Base-by-base conservation (phyloP, 2,797 vertebrate species). In the Chrosomus eos region DNA sequence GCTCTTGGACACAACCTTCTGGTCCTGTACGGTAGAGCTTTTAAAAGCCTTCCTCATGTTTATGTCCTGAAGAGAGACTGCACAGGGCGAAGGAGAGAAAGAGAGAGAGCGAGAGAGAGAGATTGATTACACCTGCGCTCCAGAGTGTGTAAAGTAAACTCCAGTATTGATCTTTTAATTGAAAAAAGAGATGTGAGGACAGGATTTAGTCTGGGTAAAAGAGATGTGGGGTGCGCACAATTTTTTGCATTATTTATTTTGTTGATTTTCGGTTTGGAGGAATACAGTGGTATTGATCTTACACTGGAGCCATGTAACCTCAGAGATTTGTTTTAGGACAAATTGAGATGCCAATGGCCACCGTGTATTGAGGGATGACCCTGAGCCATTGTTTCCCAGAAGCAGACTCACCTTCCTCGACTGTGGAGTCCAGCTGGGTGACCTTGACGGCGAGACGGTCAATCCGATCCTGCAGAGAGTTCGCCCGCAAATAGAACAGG, bases 41-140 rank as follows among this genome's bases (percentile, higher is more conserved):
- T 98, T 99, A 91, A 99, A 99, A 60, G 98, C 98, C 91, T 99
- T 99, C 87, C 97, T 97, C 97, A 99, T 99, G 93, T 99, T 99
- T 93, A 99, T 99, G 84, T 99, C 98, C 93, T 99, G 98, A 23
- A 99, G 93, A 13, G 98, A 99, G 84, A 99, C 98, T 99, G 89
- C 68, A 45, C 66, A 58, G 48, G 7, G 71, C 2, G 36, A 53
- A 74, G 33, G 58, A 38, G 40, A 62, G 2, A 23, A 4, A 45
- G 3, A 78, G 13, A 70, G 21, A 53, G 36, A 75, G 26, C 70
- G 13, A 58, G 68, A 43, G 36, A 75, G 33, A 75, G 14, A 58
- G 70, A 43, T 79, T 33, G 13, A 81, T 40, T 79, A 67, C 68
- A 80, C 36, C 60, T 43, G 55, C 11, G 11, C 40, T 67, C 80